These are phyloP conservation scores for Stigmatopora argus DNA, from an alignment of 2,113 vertebrate genomes.

Conservation along the genomic window DNA sequence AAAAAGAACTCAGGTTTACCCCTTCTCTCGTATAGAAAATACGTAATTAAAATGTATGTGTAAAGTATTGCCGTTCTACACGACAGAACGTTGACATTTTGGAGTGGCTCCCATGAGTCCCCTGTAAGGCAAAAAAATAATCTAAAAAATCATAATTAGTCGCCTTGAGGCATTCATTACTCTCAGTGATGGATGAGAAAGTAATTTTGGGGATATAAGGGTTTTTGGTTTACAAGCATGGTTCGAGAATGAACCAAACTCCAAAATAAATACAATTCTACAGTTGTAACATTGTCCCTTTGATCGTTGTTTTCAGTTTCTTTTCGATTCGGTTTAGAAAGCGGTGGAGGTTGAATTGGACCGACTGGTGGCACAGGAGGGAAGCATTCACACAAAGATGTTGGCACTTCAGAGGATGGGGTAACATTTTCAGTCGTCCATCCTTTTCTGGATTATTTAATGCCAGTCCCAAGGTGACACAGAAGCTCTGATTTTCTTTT, in stretches of 20 bases:
- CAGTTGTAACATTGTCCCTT: neutral
- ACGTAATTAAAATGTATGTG: too few relatives aligned
- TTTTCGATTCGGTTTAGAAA: slow-evolving; percentile 63
- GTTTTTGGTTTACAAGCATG: neutral
- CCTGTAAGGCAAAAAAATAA: too few relatives aligned
- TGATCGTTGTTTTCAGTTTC: slow-evolving; percentile 9
- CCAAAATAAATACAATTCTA: neutral
- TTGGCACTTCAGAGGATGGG: slow-evolving; percentile 88
- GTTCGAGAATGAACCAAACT: neutral
- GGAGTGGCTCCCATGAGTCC: too few relatives aligned
- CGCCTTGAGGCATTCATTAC: too few relatives aligned
- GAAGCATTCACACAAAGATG: slow-evolving; percentile 87
- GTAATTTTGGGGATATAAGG: too few relatives aligned
- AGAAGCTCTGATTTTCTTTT: neutral
- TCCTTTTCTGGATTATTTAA: neutral
- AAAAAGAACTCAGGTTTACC: too few relatives aligned
- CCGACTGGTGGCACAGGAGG: slow-evolving; percentile 81
- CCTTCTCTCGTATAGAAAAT: too few relatives aligned
- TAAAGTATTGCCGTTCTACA: too few relatives aligned
- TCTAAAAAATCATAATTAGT: too few relatives aligned
- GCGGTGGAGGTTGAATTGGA: slow-evolving; percentile 81
- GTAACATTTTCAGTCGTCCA: slow-evolving; percentile 64
- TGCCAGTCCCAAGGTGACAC: neutral
- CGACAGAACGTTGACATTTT: too few relatives aligned
- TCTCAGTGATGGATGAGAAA: too few relatives aligned